Conservation (phyloP, 2,797 vertebrate species). For the Tokudaia tokunoshimensis region DNA sequence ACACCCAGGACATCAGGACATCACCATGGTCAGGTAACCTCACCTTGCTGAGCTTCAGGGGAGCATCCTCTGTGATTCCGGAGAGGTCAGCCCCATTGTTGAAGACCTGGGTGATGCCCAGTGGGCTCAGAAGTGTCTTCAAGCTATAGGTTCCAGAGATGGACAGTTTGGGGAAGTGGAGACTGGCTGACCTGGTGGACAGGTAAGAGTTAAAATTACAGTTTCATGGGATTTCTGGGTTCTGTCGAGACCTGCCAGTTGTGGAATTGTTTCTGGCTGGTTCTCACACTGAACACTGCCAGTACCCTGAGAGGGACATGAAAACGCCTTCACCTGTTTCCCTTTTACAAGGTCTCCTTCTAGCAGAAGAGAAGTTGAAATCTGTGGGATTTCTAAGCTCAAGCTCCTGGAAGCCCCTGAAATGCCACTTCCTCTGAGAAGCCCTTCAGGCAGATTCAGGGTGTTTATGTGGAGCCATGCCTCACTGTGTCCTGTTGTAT, state of each 20-base stretch:
- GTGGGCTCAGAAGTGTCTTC: constrained; percentile 52
- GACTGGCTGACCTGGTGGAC: neutral
- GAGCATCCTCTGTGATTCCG: constrained; percentile 65
- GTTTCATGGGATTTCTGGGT: neutral
- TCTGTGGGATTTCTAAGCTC: neutral
- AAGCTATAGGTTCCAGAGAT: constrained; percentile 86
- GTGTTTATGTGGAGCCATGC: neutral
- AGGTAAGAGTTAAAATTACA: constrained; percentile 47
- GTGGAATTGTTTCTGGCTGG: neutral
- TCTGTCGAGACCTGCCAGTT: fast-evolving
- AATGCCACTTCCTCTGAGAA: neutral
- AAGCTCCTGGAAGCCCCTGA: neutral
- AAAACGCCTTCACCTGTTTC: too few relatives aligned
- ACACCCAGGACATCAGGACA: neutral
- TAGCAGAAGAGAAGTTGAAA: neutral
- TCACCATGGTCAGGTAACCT: neutral
- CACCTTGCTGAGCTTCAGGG: constrained; percentile 86
- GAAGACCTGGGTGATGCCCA: constrained; percentile 88
- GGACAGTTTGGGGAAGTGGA: constrained; percentile 86
- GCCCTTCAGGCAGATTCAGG: neutral
- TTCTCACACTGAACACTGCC: fast-evolving
- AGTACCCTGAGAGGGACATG: fast-evolving
- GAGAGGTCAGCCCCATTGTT: constrained; percentile 85
- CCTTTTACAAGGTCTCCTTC: fast-evolving
- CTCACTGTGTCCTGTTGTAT: neutral